Evolutionary conservation across 2,888 invertebrate genomes (phyloP), one percentile per base, ranked within the genome.

Genomic region (Baccha elongata): DNA sequence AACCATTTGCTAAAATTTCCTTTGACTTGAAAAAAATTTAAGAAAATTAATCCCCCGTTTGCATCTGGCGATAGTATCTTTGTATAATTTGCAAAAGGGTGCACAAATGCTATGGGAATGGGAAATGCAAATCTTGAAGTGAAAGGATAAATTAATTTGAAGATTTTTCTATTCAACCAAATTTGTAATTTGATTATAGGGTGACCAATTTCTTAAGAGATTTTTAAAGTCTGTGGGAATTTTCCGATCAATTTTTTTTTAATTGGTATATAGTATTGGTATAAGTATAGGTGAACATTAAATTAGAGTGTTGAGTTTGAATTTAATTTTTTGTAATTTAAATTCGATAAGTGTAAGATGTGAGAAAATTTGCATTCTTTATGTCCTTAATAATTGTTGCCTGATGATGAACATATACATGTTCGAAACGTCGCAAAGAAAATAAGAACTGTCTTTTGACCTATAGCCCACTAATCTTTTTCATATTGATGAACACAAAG

Each of bases 21-120:
- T 35, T 32, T 10, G 10, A 35, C 15, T 19, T 13, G 13, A 13
- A 13, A 23, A 13, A 23, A n/a, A 35, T 19, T 69, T 44, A 78
- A 81, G 81, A 76, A 81, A 81, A 76, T 76, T 72, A 76, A 81
- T 81, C 81, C 81, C 35, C 48, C 6, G 19, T 35, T 8, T 68
- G 73, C 67, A 79, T 72, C 37, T 44, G 67, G 50, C 8, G 37
- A 73, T 48, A 42, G 53, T 55, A 58, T 53, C 62, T 55, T 62
- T 50, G 53, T 55, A 58, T 53, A 68, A 62, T 62, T 50, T 72
- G 60, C 65, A 10, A 17, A 76, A 60, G 81, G 81, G 81, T 81
- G 71, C 76, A 64, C n/a, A 21, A 3, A 8, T 32, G 32, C 32
- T 46, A 21, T 17, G 10, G 7, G 3, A 7, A n/a, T 19, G 29